Evolutionary conservation across 2,888 invertebrate genomes (phyloP), one percentile per base, ranked within the genome.

Genomic region (Nemapogon koenigi): DNA sequence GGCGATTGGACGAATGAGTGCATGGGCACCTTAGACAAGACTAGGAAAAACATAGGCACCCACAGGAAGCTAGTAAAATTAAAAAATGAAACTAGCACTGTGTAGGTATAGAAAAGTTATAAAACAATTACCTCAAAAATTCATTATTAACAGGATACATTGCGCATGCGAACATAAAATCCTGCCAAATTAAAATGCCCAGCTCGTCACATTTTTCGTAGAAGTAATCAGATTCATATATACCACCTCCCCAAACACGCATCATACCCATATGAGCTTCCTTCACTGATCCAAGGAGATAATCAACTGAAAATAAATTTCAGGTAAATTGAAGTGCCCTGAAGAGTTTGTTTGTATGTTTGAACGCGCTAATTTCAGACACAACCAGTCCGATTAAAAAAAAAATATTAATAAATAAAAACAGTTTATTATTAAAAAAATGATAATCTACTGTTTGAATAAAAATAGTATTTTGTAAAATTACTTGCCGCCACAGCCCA

Each of bases 201-300:
- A 90, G 73, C 55, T 89, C 83, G 59, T 98, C 97, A 39, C 95
- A 93, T 22, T 88, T 61, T 44, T 87, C 79, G 61, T 98, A 99
- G 65, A 98, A 97, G 40, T 84, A 82, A 48, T 97, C 91, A 0
- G 89, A 87, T 59, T 97, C 97, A 55, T 97, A 99, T 0, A 94
- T 75, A 0, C 97, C 98, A n/a, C 98, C 98, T 16, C 98, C 98
- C 98, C 98, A 99, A 1, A 98, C 91, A n/a, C 98, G 81, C 10
- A 98, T 68, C 87, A 94, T 92, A 53, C 93, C 91, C 91, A 96
- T 94, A 57, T 97, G 85, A 0, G 88, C 86, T 6, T 87, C 84
- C 46, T 83, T 84, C 1, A 89, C 89, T 0, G 91, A 86, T 37
- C 64, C 56, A 25, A 97, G 60, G 2, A 95, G 69, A 44, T 82